phyloP scores from a whole-genome alignment of 2,888 invertebrate species.

The Boloria selene region DNA sequence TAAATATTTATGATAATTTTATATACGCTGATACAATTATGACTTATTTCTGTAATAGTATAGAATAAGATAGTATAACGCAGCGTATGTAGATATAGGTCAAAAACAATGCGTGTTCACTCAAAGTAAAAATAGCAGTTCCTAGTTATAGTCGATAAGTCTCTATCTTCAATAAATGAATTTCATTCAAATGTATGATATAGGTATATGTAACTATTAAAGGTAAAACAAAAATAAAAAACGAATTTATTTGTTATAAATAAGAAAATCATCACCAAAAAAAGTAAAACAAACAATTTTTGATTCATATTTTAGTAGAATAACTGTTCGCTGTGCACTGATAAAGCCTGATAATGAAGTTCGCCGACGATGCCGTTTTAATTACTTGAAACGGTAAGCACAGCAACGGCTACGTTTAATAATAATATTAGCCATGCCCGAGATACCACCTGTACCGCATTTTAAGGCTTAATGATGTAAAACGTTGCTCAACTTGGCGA shows the following conservation, averaged over 20 bases:
- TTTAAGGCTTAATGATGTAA: constrained; percentile 7
- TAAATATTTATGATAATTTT: too few relatives aligned
- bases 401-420: constrained; percentile 33
- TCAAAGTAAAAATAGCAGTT: constrained; percentile 12
- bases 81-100: constrained; percentile 8
- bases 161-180: background rate
- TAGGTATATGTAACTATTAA: background rate
- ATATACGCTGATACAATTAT: too few relatives aligned
- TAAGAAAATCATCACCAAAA: constrained; percentile 3
- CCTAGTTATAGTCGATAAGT: background rate
- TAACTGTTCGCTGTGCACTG: constrained; percentile 72
- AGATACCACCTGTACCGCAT: constrained; percentile 17
- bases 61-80: background rate
- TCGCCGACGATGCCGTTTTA: constrained; percentile 69
- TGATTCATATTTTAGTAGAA: constrained; percentile 55
- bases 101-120: constrained; percentile 12
- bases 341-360: constrained; percentile 71
- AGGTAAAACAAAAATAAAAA: too few relatives aligned
- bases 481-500: background rate
- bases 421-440: constrained; percentile 25
- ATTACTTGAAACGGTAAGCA: constrained; percentile 56
- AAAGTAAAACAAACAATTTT: constrained; percentile 21
- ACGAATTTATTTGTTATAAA: too few relatives aligned
- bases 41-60: background rate
- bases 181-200: background rate